Base-by-base conservation (phyloP, 2,888 invertebrate genomes). In the Epiblema foenella region DNA sequence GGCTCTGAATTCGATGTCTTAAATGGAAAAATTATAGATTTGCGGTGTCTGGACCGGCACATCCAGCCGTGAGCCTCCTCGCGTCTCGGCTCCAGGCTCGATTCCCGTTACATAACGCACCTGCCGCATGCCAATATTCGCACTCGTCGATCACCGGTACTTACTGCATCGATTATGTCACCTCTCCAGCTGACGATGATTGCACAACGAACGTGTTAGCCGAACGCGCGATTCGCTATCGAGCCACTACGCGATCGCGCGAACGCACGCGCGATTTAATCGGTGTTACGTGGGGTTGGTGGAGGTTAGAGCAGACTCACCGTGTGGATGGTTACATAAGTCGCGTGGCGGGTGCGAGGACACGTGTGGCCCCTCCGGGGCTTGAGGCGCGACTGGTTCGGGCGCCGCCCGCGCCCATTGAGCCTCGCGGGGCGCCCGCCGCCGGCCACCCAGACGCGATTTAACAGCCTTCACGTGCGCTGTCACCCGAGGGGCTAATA, bases 301-400 rank as follows among this genome's bases (percentile, higher is more conserved):
- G 83, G 85, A 85, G 86, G 88, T 81, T 82, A 89, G 89, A 89
- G 91, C 88, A 85, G 90, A 88, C 87, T 91, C 90, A 90, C 91
- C 91, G 91, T 89, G 90, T 89, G 89, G 90, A 88, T 91, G 89
- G 87, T 93, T 93, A 93, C 85, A 91, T 93, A 93, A 93, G 93
- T 87, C 90, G 87, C 87, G 87, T 82, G 82, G 83, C 82, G 87
- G 87, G 84, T 85, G 80, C 85, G 86, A 85, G 84, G 86, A 89
- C 86, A 91, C 92, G 92, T 90, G 88, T 83, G 79, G 87, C 92
- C 93, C 91, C 89, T 84, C 77, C 79, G 89, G 90, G 92, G 92
- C 89, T 87, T 83, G 87, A 84, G 85, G 85, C 89, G 91, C 91
- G 92, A 93, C 93, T 93, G 90, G 78, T 80, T 85, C 87, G 87